These are phyloP conservation scores for Clepsis dumicolana DNA, from an alignment of 2,888 invertebrate species.

Conservation along the genomic window DNA sequence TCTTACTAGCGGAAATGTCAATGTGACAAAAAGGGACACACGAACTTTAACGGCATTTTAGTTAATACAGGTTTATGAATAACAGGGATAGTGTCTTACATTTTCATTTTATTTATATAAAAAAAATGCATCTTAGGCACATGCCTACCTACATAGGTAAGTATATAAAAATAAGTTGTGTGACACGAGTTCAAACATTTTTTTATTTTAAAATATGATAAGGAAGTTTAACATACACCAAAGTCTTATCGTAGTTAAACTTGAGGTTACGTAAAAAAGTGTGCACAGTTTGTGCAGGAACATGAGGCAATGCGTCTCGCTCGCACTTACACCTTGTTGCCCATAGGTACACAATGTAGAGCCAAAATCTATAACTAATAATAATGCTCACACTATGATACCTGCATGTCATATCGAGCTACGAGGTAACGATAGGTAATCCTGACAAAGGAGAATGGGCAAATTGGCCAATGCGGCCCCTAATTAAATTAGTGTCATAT, in stretches of 20 bases:
- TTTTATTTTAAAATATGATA: slow-evolving; percentile 44
- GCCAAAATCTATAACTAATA: slow-evolving; percentile 8
- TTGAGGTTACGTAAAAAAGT: slow-evolving; percentile 14
- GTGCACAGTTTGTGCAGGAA: slow-evolving; percentile 7
- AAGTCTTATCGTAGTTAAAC: slow-evolving; percentile 37
- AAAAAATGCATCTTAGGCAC: background rate
- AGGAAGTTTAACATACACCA: slow-evolving; percentile 44
- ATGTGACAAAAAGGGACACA: too few species aligned
- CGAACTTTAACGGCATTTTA: too few species aligned
- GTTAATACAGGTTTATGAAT: too few species aligned
- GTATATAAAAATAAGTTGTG: background rate
- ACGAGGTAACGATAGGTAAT: slow-evolving; percentile 62
- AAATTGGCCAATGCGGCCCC: too few species aligned
- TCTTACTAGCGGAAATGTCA: too few species aligned
- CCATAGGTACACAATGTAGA: background rate
- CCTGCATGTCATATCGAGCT: slow-evolving; percentile 52
- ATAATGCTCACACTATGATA: slow-evolving; percentile 4
- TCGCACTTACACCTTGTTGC: background rate
- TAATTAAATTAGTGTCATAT: background rate
- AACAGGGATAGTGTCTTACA: too few species aligned
- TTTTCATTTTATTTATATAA: background rate
- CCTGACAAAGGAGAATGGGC: too few species aligned
- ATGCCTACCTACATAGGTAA: too few species aligned
- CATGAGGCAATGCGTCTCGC: background rate
- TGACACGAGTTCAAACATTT: slow-evolving; percentile 8